Evolutionary conservation across 2,888 invertebrate species (phyloP).

Genomic region (Torymus auratus): DNA sequence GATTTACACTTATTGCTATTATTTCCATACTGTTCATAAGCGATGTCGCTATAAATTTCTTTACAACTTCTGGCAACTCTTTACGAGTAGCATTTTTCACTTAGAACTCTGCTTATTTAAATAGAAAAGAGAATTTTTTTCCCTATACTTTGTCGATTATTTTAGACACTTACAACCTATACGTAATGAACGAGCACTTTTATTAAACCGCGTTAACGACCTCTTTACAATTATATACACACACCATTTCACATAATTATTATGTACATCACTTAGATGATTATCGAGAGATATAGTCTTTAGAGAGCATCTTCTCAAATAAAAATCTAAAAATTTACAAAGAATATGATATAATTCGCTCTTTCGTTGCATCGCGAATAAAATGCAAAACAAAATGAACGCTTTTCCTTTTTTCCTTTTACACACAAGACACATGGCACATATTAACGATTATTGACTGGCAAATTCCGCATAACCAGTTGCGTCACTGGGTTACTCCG

Average conservation of each 20-base stretch:
- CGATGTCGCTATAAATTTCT: slow-evolving; percentile 16
- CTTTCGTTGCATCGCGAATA: slow-evolving; percentile 22
- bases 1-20: slow-evolving; percentile 53
- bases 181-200: slow-evolving; percentile 47
- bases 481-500: slow-evolving; percentile 54
- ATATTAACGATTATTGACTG: slow-evolving; percentile 56
- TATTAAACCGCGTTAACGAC: slow-evolving; percentile 44
- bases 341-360: slow-evolving; percentile 19
- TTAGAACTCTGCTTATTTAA: slow-evolving; percentile 17
- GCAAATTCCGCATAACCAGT: slow-evolving; percentile 53
- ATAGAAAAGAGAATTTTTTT: slow-evolving; percentile 40
- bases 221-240: slow-evolving; percentile 61
- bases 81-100: slow-evolving; percentile 12
- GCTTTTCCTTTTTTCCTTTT: slow-evolving; percentile 27
- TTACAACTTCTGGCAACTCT: slow-evolving; percentile 30
- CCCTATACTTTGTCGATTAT: slow-evolving; percentile 26
- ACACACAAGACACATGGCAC: slow-evolving; percentile 55
- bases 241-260: slow-evolving; percentile 51
- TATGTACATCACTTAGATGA: slow-evolving; percentile 51
- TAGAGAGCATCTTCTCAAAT: slow-evolving; percentile 37
- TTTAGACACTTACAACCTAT: slow-evolving; percentile 44
- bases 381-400: slow-evolving; percentile 50
- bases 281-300: slow-evolving; percentile 25
- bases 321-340: slow-evolving; percentile 30
- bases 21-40: slow-evolving; percentile 33